Conservation (phyloP, 2,113 vertebrate genomes). For the Labeo rohita region DNA sequence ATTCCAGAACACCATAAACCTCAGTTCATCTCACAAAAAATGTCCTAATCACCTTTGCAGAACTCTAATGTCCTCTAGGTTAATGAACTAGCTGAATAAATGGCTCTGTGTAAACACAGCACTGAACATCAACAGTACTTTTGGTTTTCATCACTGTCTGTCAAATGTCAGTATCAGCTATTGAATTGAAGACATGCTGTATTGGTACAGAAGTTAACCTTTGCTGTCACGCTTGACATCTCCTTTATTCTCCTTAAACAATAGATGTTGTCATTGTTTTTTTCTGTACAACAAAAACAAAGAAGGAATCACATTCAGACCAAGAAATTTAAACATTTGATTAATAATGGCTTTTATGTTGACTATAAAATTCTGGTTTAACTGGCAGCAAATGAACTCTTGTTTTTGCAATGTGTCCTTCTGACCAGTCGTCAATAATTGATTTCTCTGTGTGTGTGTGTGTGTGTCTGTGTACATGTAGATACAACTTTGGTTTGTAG, state of each 20-base stretch:
- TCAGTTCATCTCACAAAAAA: conserved; percentile 40
- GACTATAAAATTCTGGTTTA: background rate
- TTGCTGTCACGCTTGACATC: background rate
- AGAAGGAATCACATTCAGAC: background rate
- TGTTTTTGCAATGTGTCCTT: conserved; percentile 7
- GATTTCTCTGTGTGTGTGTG: background rate
- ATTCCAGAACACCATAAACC: conserved; percentile 35
- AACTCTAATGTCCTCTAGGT: conserved; percentile 63
- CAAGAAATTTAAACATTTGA: background rate
- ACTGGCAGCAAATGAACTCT: background rate
- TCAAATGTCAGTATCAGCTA: conserved; percentile 11
- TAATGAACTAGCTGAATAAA: conserved; percentile 69
- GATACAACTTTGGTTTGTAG: background rate
- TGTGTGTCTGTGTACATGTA: background rate
- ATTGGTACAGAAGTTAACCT: background rate
- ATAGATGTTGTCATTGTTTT: background rate
- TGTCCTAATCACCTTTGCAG: conserved; percentile 46
- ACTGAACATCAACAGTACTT: background rate
- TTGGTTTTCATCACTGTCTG: conserved; percentile 1
- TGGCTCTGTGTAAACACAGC: conserved; percentile 41
- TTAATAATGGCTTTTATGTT: background rate
- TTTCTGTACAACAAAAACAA: background rate
- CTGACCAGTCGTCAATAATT: background rate
- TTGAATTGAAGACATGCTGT: background rate
- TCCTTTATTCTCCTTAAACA: background rate